Conservation (phyloP, 2,888 invertebrate genomes). For the Crossocerus cetratus region DNA sequence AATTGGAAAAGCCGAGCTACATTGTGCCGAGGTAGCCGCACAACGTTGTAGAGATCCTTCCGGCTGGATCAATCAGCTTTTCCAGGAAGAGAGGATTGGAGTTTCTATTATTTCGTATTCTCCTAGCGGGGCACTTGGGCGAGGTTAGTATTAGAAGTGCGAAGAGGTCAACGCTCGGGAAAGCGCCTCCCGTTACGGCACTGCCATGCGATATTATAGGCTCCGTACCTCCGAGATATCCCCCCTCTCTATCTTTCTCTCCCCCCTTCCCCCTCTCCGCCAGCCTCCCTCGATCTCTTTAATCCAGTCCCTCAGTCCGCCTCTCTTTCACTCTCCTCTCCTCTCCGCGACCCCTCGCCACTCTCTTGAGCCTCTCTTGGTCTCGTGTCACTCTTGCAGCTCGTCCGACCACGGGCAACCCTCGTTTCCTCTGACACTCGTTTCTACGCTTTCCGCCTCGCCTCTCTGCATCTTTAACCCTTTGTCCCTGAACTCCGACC, state of each 20-base stretch:
- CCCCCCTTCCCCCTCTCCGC: background rate
- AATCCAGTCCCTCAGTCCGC: too few relatives aligned
- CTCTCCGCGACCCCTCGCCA: too few relatives aligned
- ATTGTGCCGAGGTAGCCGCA: background rate
- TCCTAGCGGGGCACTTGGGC: constrained; percentile 63
- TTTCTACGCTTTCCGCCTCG: background rate
- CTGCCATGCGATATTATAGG: constrained; percentile 68
- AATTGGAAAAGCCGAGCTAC: background rate
- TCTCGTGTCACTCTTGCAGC: background rate
- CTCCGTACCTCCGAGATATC: constrained; percentile 60
- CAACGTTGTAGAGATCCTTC: background rate
- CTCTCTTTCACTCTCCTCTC: background rate
- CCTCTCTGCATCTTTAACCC: constrained; percentile 12
- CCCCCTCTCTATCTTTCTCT: constrained; percentile 30
- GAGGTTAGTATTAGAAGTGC: constrained; percentile 71
- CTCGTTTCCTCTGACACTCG: background rate
- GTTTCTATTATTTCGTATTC: constrained; percentile 64
- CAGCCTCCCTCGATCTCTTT: constrained; percentile 11
- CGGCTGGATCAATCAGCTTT: constrained; percentile 37
- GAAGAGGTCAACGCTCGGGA: constrained; percentile 73
- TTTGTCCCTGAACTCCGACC: background rate
- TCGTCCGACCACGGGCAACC: background rate
- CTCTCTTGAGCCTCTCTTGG: background rate
- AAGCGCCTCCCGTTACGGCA: constrained; percentile 70
- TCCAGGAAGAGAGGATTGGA: constrained; percentile 27